Percentiles rank a stretch among this genome's conserved stretches.
These are phyloP conservation scores for Micrasema minimum DNA, from an alignment of 1,140 invertebrate species.

Conservation along the genomic window DNA sequence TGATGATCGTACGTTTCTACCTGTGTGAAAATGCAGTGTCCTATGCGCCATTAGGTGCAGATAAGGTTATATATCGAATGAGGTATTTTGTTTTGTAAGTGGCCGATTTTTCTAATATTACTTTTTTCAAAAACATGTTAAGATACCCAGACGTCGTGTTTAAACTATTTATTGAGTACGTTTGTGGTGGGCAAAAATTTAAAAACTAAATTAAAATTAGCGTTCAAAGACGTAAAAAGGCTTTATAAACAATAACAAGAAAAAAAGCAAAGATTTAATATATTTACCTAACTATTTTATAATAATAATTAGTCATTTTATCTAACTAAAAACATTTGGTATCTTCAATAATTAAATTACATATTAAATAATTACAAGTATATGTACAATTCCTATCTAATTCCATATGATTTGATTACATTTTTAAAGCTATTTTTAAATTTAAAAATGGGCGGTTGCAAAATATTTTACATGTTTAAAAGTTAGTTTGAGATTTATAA, in stretches of 20 bases:
- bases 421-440: slow-evolving; percentile 19
- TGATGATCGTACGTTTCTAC: too few relatives aligned
- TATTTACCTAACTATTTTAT: slow-evolving; percentile 25
- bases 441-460: slow-evolving; percentile 30
- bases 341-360: slow-evolving; percentile 4
- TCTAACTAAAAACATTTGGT: slow-evolving; percentile 26
- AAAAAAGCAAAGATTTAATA: slow-evolving; percentile 22
- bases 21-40: too few relatives aligned
- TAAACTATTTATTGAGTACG: slow-evolving; percentile 13
- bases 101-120: too few relatives aligned
- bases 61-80: too few relatives aligned
- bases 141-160: too few relatives aligned
- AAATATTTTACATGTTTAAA: slow-evolving; percentile 6
- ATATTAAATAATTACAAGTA: not conserved
- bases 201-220: slow-evolving; percentile 2
- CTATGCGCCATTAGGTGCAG: too few relatives aligned
- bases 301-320: not conserved
- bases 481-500: too few relatives aligned
- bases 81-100: too few relatives aligned
- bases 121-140: too few relatives aligned
- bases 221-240: slow-evolving; percentile 1
- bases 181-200: slow-evolving; percentile 10
- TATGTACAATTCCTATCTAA: slow-evolving; percentile 34
- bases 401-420: not conserved
- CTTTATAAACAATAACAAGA: slow-evolving; percentile 3